Evolutionary conservation across 1,140 invertebrate species (phyloP), one percentile per base, ranked within the genome.

Genomic region (Linepithema humile): DNA sequence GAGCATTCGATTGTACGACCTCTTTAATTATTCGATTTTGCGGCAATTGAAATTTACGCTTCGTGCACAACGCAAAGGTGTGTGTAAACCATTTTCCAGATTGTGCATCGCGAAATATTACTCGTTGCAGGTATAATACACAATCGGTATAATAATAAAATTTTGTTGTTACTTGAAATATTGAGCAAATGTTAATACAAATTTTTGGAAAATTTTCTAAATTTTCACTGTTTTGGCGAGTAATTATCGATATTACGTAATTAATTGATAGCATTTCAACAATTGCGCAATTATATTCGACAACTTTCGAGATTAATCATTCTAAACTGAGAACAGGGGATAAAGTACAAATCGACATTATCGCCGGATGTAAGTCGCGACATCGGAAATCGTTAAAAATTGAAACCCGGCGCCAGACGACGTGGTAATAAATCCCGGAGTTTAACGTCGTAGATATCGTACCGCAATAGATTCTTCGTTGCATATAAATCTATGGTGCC

Each of bases 11-110:
- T 85, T 74, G 82, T 78, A 77, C 85, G 53, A 45, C 12, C 32
- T 48, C 35, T 60, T 78, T 88, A 88, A 88, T 88, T 88, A 53
- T 40, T 67, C 64, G 48, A 10, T 57, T 87, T 32, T 15, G 12
- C 62, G 6, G 26, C 69, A 15, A 69, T 78, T 55, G 43, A 6
- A 64, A 23, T 9, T 64, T 26, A 23, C 20, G 55, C 23, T 40
- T 40, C 15, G 15, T 6, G 23, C 23, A 29, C 50, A 35, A 50
- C 26, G 23, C 26, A 35, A 73, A n/a, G 15, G n/a, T 48, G 48
- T 32, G 35, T 17, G 32, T 15, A 45, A 62, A 29, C 20, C 20
- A 29, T 29, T 15, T 26, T 6, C 60, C 4, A 38, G 35, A 29
- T 23, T 45, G 12, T 15, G 2, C 5, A 45, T 48, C 3, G 32